Evolutionary conservation across 2,797 vertebrate genomes (phyloP), one percentile per base, ranked within the genome.

Genomic region (Scomberomorus guttatus): DNA sequence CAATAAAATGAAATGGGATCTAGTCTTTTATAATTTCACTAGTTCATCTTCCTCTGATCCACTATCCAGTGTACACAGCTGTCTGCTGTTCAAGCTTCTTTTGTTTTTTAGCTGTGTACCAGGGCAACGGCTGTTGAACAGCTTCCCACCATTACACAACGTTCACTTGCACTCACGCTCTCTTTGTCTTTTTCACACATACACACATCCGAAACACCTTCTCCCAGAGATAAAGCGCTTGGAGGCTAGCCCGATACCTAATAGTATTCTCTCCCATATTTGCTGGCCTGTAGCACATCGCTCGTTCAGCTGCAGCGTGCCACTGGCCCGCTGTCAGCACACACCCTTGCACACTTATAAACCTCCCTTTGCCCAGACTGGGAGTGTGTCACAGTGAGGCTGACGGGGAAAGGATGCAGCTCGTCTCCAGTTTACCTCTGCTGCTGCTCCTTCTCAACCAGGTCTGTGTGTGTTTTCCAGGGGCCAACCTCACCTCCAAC

Each of bases 401-500:
- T 81, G 84, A 85, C 69, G 71, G 56, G 88, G 87, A 71, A 93
- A 94, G 80, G 90, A 95, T 95, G 95, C 91, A 92, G 90, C 84
- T 92, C 85, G 42, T 87, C 77, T 92, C 81, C 22, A 39, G 83
- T 75, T 66, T 52, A 66, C 72, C 79, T 85, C 84, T 92, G 77
- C 86, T 93, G 73, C 80, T 92, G 84, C 92, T 93, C 83, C 89
- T 86, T 80, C 80, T 84, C 88, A 95, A 84, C 87, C 88, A 87
- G 85, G 91, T 93, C 74, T 95, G 93, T 86, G 86, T 88, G 80
- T 93, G 86, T 84, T 91, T 95, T 87, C 79, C 93, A 98, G 97
- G 97, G 75, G 95, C 95, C 84, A 98, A 99, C 92, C 95, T 98
- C 88, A 98, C 97, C 8, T 95, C 98, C 89, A 96, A 89, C 90